phyloP scores from a whole-genome alignment of 2,113 vertebrate species.

The Eleginops maclovinus region DNA sequence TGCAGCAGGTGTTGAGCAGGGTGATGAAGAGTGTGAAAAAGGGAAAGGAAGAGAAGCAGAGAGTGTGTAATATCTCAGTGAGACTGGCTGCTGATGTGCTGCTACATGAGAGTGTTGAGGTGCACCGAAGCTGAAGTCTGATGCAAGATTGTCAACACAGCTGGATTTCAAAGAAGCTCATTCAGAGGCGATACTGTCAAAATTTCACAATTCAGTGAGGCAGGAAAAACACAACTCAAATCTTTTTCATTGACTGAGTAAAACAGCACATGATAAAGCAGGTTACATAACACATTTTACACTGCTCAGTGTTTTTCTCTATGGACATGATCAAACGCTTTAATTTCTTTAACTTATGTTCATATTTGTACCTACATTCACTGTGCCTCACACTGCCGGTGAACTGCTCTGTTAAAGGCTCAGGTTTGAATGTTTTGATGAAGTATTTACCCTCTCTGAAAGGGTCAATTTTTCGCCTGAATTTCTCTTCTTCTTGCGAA shows the following conservation, averaged over 20 bases:
- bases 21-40: background rate
- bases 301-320: background rate
- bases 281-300: background rate
- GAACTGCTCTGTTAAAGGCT: background rate
- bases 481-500: no score
- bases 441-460: background rate
- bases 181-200: constrained; percentile 23
- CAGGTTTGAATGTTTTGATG: background rate
- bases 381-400: background rate
- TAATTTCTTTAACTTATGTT: no score
- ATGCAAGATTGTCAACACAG: constrained; percentile 67
- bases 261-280: background rate
- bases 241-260: background rate
- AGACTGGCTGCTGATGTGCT: constrained; percentile 50
- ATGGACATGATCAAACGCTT: background rate
- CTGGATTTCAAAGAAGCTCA: constrained; percentile 60
- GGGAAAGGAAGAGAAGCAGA: constrained; percentile 4
- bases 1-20: constrained; percentile 38
- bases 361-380: background rate
- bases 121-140: constrained; percentile 49
- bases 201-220: background rate
- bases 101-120: constrained; percentile 53
- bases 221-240: background rate
- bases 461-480: background rate
- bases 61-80: constrained; percentile 34